Evolutionary conservation across 2,888 invertebrate species (phyloP).

Genomic region (Pterobdella sp.): DNA sequence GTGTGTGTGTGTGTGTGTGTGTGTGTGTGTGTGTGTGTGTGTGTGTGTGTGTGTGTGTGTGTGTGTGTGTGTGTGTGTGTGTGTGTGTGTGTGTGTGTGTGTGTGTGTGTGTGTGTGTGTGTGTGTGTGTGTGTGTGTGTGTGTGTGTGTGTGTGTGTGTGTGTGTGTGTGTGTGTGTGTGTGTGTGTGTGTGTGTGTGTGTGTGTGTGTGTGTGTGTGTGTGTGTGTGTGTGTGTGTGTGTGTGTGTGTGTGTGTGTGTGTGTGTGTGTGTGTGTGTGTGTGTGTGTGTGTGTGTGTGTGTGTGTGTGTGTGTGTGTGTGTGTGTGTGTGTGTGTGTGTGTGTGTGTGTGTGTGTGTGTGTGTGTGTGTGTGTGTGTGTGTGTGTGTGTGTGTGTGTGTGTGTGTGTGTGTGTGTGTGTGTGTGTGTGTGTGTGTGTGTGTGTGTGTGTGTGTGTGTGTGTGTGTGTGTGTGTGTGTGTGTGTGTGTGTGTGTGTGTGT

Average conservation of each 20-base stretch:
- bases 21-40: slow-evolving; percentile 2
- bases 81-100: slow-evolving; percentile 15
- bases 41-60: slow-evolving; percentile 15
- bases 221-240: slow-evolving; percentile 1
- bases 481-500: slow-evolving; percentile 1
- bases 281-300: slow-evolving; percentile 1
- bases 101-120: slow-evolving; percentile 1
- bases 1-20: slow-evolving; percentile 27
- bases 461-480: slow-evolving; percentile 1
- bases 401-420: slow-evolving; percentile 1
- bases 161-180: slow-evolving; percentile 1
- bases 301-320: slow-evolving; percentile 1
- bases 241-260: slow-evolving; percentile 1
- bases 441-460: slow-evolving; percentile 1
- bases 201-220: slow-evolving; percentile 1
- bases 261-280: slow-evolving; percentile 1
- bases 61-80: slow-evolving; percentile 24
- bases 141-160: slow-evolving; percentile 1
- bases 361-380: slow-evolving; percentile 1
- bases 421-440: slow-evolving; percentile 1
- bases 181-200: slow-evolving; percentile 1
- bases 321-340: slow-evolving; percentile 1
- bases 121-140: slow-evolving; percentile 1
- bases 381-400: slow-evolving; percentile 1
- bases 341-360: slow-evolving; percentile 1